Base-by-base conservation (phyloP, 2,113 vertebrate genomes). In the Aldabrachelys gigantea region DNA sequence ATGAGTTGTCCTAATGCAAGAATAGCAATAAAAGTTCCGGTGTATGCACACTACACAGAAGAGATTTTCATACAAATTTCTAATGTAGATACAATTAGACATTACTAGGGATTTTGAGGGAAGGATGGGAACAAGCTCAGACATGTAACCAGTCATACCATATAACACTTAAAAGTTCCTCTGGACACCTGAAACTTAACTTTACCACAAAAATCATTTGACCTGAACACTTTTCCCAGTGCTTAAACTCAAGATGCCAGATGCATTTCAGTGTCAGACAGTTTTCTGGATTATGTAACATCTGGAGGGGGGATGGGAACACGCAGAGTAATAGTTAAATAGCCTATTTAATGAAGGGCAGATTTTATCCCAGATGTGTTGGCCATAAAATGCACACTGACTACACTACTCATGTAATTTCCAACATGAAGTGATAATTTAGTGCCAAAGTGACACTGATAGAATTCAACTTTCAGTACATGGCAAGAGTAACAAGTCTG, bases 361-460 rank as follows among this genome's bases (percentile, higher is more conserved):
- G 78, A 47, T 82, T 76, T 50, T 17, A 91, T 84, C 50, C 91
- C 25, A 59, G 56, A 76, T 50, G 44, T 47, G 25, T 11, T 0
- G 1, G 85, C 29, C 92, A 62, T 85, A 89, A 85, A 91, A 49
- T 4, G 4, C 62, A 54, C 79, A 89, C 76, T 47, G 11, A 6
- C 19, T 3, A 3, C 2, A 0, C 44, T 19, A 89, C 85, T 25
- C 5, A 9, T 24, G 29, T 31, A 82, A 86, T 72, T 52, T 92
- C 83, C 62, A 80, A 0, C 0, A 78, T 83, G 31, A 86, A 80
- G 27, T 80, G 82, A 53, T 0, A 0, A 13, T 57, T n/a, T 0
- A 2, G 50, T 13, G 35, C n/a, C 80, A 75, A 56, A 79, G 14
- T 31, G n/a, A 50, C 89, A 90, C 87, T 41, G 49, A 80, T 65